Percentiles rank a stretch among this genome's conserved stretches.
Conservation (phyloP, 2,113 vertebrate species). For the Procapra przewalskii region DNA sequence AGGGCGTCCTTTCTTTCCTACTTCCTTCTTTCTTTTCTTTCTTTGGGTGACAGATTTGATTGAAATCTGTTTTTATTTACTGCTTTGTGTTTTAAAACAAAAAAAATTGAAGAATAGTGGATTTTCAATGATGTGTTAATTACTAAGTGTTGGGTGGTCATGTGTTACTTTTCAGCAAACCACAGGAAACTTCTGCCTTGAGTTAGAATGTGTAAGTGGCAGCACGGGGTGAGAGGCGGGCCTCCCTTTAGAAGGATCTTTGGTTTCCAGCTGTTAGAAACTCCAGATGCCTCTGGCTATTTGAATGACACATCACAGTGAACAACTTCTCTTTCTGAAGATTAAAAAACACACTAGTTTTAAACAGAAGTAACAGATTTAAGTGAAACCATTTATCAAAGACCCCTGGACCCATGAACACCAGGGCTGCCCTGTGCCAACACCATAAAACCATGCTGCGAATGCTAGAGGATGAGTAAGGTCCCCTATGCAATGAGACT, state of each 20-base stretch:
- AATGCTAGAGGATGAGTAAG: neutral
- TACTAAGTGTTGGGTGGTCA: neutral
- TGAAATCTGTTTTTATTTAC: neutral
- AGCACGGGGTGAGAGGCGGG: neutral
- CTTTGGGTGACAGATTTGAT: neutral
- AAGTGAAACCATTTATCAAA: conserved; percentile 33
- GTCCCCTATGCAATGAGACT: neutral
- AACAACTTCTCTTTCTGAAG: neutral
- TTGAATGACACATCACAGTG: conserved; percentile 3
- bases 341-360: conserved; percentile 3
- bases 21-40: neutral
- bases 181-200: neutral
- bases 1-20: neutral
- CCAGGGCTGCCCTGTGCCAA: neutral
- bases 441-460: neutral
- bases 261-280: neutral
- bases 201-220: neutral
- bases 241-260: neutral
- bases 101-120: neutral
- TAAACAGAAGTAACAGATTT: conserved; percentile 27
- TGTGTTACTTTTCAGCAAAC: neutral
- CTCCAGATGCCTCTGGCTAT: neutral
- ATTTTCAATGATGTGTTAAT: neutral
- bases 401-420: neutral
- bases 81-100: neutral